Conservation (phyloP, 2,888 invertebrate species). For the Lycaena phlaeas region DNA sequence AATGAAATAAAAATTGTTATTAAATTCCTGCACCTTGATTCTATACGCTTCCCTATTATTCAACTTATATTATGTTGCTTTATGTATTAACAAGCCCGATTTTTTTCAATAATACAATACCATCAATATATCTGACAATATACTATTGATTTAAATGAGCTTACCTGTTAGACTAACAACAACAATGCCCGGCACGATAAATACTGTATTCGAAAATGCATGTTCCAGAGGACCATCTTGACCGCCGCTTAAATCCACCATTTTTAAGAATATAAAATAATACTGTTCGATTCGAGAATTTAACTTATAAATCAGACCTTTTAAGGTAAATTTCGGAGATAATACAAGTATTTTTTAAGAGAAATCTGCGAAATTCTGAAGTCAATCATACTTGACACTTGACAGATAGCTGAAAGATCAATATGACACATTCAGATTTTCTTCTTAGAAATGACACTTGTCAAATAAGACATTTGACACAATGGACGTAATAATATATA, state of each 20-base stretch:
- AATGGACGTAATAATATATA: too few species aligned
- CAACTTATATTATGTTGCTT: too few species aligned
- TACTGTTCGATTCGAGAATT: not conserved
- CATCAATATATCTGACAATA: too few species aligned
- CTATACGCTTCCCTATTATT: too few species aligned
- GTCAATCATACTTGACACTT: not conserved
- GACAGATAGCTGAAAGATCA: too few species aligned
- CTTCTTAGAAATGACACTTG: not conserved
- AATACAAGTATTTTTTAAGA: not conserved
- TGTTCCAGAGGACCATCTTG: constrained; percentile 87
- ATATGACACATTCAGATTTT: not conserved
- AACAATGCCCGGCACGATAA: constrained; percentile 87
- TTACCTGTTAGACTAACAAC: constrained; percentile 85
- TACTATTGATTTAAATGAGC: too few species aligned
- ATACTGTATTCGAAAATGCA: constrained; percentile 90
- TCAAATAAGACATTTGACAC: not conserved
- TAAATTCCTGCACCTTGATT: too few species aligned
- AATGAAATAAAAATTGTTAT: too few species aligned
- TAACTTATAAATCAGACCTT: constrained; percentile 23
- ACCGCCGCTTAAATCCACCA: constrained; percentile 89
- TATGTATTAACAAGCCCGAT: too few species aligned
- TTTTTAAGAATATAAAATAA: constrained; percentile 40
- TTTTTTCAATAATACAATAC: too few species aligned
- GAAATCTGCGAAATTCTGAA: not conserved
- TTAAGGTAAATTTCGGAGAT: constrained; percentile 16